Evolutionary conservation across 2,797 vertebrate species (phyloP), one percentile per base, ranked within the genome.

Genomic region (Sylvia borin): DNA sequence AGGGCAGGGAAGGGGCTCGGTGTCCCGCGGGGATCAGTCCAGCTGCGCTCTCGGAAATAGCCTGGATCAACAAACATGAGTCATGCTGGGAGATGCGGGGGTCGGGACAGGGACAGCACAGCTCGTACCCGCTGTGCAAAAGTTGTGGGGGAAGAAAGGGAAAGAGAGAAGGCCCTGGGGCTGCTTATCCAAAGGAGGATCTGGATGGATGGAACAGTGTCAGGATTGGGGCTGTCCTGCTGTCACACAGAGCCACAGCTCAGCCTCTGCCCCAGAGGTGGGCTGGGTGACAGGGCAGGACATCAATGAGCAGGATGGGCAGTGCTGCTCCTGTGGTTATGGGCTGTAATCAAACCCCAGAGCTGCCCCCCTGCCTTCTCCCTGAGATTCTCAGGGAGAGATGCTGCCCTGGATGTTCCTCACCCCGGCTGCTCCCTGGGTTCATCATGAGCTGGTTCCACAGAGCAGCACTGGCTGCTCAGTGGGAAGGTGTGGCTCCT

Each of bases 51-150:
- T 91, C 51, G 54, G 94, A 95, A 97, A 95, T 94, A 94, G 89
- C 86, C 85, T 68, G 71, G 88, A 78, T 96, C 96, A 95, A 88
- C 89, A 93, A 92, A 80, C 76, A 81, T 94, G 97, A 95, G 88
- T 96, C 97, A 96, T 13, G n/a, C 82, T 62, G 87, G 82, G 95
- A 95, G 95, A 85, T 25, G 6, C 25, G 7, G 54, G 88, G 92
- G 70, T 65, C 60, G 38, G 87, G 68, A 73, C 9, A 2, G 96
- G 96, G 93, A 89, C 89, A 79, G 93, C 92, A 90, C 92, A 75
- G 93, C 65, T 57, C 1, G 84, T 85, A 94, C 94, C 58, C 1
- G 32, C 81, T 1, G 2, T 54, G 92, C 14, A 3, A 68, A 66
- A 73, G 24, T 21, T 1, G 3, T 51, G 76, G 71, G 58, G 76